Evolutionary conservation across 2,797 vertebrate genomes (phyloP).

Genomic region (Pterois miles): DNA sequence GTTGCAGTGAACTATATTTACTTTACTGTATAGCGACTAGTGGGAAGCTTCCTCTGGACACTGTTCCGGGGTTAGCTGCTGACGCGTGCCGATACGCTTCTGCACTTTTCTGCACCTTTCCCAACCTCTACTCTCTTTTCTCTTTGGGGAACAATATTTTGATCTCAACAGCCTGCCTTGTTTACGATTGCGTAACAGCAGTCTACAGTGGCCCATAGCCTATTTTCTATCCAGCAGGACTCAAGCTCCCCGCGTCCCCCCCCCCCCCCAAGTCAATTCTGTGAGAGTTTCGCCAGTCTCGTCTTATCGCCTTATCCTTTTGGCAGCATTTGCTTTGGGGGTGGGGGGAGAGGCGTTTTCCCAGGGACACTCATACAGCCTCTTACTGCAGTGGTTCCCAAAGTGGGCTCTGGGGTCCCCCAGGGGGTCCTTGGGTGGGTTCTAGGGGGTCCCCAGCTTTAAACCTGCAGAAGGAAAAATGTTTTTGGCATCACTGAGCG

Average conservation of each 20-base stretch:
- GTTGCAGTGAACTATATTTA: neutral
- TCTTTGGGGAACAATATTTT: conserved; percentile 4
- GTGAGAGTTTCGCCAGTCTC: conserved; percentile 62
- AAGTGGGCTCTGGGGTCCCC: conserved; percentile 23
- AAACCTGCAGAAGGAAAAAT: no score
- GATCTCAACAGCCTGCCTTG: conserved; percentile 33
- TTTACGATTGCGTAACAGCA: conserved; percentile 66
- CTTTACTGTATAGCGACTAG: neutral
- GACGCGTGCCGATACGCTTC: neutral
- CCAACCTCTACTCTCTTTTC: neutral
- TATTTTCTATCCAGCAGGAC: conserved; percentile 42
- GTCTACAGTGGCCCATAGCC: conserved; percentile 35
- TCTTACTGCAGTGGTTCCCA: conserved; percentile 42
- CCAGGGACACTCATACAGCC: conserved; percentile 41
- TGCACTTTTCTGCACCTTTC: conserved; percentile 13
- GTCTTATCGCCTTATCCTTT: conserved; percentile 66
- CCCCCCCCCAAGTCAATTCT: conserved; percentile 24
- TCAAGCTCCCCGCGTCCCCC: conserved; percentile 8
- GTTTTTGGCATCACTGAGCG: no score
- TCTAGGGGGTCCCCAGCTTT: conserved; percentile 13
- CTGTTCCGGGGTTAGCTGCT: conserved; percentile 5
- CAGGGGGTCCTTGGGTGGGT: conserved; percentile 8
- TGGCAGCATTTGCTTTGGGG: conserved; percentile 65
- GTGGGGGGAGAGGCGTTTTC: conserved; percentile 61
- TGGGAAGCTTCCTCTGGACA: conserved; percentile 32